Conservation (phyloP, 2,113 vertebrate species). For the Anguilla japonica region DNA sequence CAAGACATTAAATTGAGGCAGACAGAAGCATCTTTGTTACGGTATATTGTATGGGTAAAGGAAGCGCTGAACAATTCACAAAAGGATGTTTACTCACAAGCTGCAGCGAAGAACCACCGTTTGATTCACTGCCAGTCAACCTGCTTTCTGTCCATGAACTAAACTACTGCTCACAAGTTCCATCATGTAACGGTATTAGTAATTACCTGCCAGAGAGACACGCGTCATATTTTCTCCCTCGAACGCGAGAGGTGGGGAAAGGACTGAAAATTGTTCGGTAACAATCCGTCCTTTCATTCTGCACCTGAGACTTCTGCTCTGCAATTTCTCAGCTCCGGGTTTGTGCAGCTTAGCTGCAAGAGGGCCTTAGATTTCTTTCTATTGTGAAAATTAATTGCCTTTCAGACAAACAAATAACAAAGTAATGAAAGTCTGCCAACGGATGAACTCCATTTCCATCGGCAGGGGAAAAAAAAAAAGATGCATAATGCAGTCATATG, state of each 20-base stretch:
- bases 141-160: background rate
- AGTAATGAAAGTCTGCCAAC: background rate
- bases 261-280: background rate
- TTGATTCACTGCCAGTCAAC: background rate
- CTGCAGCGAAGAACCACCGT: background rate
- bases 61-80: background rate
- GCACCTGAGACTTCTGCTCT: background rate
- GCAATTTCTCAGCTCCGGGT: background rate
- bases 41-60: background rate
- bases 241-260: background rate
- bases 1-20: background rate
- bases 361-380: background rate
- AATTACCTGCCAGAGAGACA: background rate
- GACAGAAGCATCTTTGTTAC: background rate
- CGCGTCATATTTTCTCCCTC: background rate
- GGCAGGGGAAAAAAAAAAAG: background rate
- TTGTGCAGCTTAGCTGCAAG: background rate
- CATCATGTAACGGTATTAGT: constrained; percentile 9
- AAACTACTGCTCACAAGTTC: background rate
- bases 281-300: background rate
- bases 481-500: background rate
- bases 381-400: constrained; percentile 10
- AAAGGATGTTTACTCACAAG: background rate
- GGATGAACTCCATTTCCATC: background rate
- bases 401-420: constrained; percentile 5